These are phyloP conservation scores for Tapirus terrestris DNA, from an alignment of 2,113 vertebrate species.

Conservation along the genomic window DNA sequence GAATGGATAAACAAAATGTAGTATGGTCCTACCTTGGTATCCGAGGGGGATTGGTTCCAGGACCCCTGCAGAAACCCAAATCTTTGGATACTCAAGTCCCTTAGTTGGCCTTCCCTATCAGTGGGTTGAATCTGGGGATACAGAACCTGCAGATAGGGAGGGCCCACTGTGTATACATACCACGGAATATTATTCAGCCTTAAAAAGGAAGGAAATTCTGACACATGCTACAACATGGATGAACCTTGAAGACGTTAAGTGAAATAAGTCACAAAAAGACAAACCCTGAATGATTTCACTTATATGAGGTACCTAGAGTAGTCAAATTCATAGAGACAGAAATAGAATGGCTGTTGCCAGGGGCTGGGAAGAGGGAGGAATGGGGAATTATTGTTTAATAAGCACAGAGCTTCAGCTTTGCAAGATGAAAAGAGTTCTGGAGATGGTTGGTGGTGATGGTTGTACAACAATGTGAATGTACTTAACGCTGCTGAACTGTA, in stretches of 20 bases:
- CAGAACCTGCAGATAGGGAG: no score
- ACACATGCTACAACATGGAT: not conserved
- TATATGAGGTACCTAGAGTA: not conserved
- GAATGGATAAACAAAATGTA: not conserved
- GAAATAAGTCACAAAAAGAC: not conserved
- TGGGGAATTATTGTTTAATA: not conserved
- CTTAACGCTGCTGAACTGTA: not conserved
- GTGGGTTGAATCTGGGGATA: no score
- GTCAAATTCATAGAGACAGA: not conserved
- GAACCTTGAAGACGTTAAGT: not conserved
- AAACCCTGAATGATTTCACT: not conserved
- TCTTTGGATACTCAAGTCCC: no score
- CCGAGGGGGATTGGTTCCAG: no score
- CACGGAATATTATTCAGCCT: not conserved
- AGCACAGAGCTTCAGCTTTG: not conserved
- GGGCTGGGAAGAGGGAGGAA: not conserved
- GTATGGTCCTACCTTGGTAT: not conserved
- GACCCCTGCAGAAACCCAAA: no score
- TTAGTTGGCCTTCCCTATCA: no score
- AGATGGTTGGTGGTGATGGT: not conserved
- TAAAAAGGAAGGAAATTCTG: not conserved
- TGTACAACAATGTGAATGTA: not conserved
- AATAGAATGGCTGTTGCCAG: not conserved
- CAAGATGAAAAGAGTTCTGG: not conserved
- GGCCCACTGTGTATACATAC: not conserved